Percentiles rank a stretch among this genome's conserved stretches.
phyloP scores from a whole-genome alignment of 2,888 invertebrate species.

The Torymus auratus region DNA sequence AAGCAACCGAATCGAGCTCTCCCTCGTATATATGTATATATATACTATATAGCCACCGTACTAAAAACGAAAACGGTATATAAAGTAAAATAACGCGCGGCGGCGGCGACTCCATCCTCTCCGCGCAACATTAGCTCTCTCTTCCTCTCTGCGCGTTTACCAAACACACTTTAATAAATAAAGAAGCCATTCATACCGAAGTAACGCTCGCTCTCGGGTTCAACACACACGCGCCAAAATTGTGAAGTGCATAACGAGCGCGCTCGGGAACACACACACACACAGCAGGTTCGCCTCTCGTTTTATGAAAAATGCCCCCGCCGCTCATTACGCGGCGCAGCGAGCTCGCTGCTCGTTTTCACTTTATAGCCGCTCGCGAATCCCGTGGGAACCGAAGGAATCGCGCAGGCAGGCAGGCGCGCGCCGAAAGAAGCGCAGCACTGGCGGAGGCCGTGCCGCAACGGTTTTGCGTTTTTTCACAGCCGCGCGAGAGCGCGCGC shows the following conservation, averaged over 20 bases:
- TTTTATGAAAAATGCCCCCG: conserved; percentile 38
- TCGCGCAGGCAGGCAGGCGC: conserved; percentile 52
- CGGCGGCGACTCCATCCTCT: not conserved
- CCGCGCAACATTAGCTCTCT: not conserved
- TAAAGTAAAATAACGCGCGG: conserved; percentile 26
- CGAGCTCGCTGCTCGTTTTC: conserved; percentile 44
- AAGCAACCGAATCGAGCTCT: not conserved
- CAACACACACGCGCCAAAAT: conserved; percentile 11
- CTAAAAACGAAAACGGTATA: conserved; percentile 22
- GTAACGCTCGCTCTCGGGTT: conserved; percentile 10
- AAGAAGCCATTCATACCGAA: conserved; percentile 46
- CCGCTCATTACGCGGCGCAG: too few relatives aligned
- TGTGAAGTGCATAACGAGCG: conserved; percentile 42
- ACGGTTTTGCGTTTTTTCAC: conserved; percentile 65
- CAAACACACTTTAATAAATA: conserved; percentile 48
- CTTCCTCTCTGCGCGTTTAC: conserved; percentile 1
- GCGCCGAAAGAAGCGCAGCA: conserved; percentile 59
- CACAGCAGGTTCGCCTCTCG: not conserved
- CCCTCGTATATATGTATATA: not conserved
- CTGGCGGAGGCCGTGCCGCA: conserved; percentile 1
- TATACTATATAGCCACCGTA: not conserved
- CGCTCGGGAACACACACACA: not conserved
- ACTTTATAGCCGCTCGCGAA: conserved; percentile 51
- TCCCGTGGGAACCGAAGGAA: conserved; percentile 61
- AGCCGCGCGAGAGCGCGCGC: conserved; percentile 52